Base-by-base conservation (phyloP, 2,888 invertebrate species). In the Diaphora mendica region DNA sequence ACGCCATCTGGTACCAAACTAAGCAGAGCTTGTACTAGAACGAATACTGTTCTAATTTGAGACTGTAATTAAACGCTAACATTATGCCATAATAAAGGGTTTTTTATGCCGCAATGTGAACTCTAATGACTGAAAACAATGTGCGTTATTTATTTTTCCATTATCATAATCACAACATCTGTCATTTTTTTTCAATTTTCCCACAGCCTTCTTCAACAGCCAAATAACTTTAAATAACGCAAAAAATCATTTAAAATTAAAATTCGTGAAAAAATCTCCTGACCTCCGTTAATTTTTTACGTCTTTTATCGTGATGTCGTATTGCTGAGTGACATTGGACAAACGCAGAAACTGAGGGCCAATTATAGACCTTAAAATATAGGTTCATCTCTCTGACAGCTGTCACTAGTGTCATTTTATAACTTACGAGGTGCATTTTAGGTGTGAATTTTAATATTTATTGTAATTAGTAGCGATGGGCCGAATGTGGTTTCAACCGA, bases 311-410 rank as follows among this genome's bases (percentile, higher is more conserved):
- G 69, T 70, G 30, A 70, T 70, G 70, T 48, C 59, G 55, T 51
- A 35, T 64, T 64, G 26, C 55, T 64, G 70, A 48, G 30, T 55
- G 30, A 64, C 76, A 79, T 67, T 84, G 81, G 77, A 75, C 39
- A 70, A 65, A 64, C 30, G 55, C 30, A 33, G 71, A 78, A 71
- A 64, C 68, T 33, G 17, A 44, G 44, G 17, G 42, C 42, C 42
- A 33, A 33, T 33, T 33, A 3, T 35, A 35, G 35, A 7, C 4
- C 35, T 5, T 5, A 5, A 35, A 3, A 5, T 35, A 35, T 35
- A 3, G 4, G 35, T 35, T 3, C 7, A 35, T 4, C 35, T 4
- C 35, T 35, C 7, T 35, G 35, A 35, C 35, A 35, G 35, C 35
- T 35, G 35, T 35, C 7, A 35, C 2, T 35, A 35, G 35, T 35